Conservation (phyloP, 2,888 invertebrate species). For the Allygus modestus region DNA sequence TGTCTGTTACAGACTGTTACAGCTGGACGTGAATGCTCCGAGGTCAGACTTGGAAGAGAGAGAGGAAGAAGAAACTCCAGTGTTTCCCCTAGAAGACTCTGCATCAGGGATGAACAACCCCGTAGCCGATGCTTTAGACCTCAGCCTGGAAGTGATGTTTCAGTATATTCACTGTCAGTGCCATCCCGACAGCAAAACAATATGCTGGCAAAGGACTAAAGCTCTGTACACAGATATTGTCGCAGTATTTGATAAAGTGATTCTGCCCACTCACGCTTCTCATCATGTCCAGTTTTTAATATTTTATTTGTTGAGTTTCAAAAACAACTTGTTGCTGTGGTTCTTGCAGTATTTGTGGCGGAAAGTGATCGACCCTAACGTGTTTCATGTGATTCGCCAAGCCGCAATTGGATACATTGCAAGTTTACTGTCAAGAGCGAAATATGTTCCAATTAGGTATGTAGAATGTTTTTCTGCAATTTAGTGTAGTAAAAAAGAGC, state of each 20-base stretch:
- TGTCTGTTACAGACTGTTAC: constrained; percentile 73
- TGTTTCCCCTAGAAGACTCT: constrained; percentile 73
- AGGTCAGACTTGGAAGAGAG: constrained; percentile 77
- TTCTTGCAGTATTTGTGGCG: constrained; percentile 86
- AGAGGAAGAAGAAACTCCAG: constrained; percentile 73
- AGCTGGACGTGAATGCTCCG: constrained; percentile 86
- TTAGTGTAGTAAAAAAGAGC: too few relatives aligned
- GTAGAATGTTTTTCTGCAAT: constrained; percentile 66
- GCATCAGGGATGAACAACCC: constrained; percentile 74
- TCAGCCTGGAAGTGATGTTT: constrained; percentile 86
- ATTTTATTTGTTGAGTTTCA: constrained; percentile 85
- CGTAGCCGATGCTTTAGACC: constrained; percentile 84
- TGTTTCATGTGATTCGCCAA: constrained; percentile 82
- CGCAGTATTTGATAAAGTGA: constrained; percentile 86
- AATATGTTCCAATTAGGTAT: constrained; percentile 81
- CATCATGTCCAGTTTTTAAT: constrained; percentile 87
- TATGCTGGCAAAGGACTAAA: constrained; percentile 79
- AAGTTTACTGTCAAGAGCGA: constrained; percentile 84
- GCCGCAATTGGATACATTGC: constrained; percentile 85
- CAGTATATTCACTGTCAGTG: constrained; percentile 82
- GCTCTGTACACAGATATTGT: constrained; percentile 80
- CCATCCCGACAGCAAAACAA: constrained; percentile 75
- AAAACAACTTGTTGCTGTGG: constrained; percentile 78
- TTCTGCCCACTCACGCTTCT: constrained; percentile 90
- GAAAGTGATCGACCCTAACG: constrained; percentile 83